Evolutionary conservation across 1,140 invertebrate species (phyloP), one percentile per base, ranked within the genome.

Genomic region (Diachasmimorpha longicaudata): DNA sequence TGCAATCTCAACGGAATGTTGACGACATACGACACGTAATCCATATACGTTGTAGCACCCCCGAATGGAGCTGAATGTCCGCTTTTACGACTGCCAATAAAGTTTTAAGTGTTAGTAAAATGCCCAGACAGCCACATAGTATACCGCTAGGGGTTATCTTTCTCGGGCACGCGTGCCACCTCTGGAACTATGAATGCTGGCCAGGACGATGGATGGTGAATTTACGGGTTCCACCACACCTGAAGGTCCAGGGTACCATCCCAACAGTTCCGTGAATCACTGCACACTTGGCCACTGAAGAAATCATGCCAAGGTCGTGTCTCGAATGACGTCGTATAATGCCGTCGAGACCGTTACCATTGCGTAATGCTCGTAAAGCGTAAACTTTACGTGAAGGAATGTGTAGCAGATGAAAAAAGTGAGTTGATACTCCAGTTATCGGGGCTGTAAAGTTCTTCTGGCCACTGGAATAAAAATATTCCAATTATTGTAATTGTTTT

Each of bases 91-190:
- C 82, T 80, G 82, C 82, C 88, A 88, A 89, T 89, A 89, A 89
- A 89, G 81, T 87, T 89, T 89, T 89, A 89, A 88, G 88, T 87
- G 87, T 89, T 86, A 83, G 84, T 87, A 84, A 88, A 89, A 89
- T 84, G 85, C 81, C 63, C 73, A 72, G 44, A 63, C 55, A 72
- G 55, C 55, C n/a, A 25, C 42, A 67, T 23, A 39, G 42, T 42
- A 48, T 9, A 67, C 14, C 14, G 72, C n/a, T 16, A 44, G 31
- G 66, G 55, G 72, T 66, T 74, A 63, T 66, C 72, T 74, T 67
- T 66, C 31, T 74, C 42, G 39, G 72, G 72, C 48, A 52, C 72
- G 72, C 72, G 72, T 74, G 72, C 55, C 42, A 63, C 19, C 58
- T 44, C 44, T 44, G 36, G 25, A 6, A 39, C 73, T 68, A 75